Percentiles rank a stretch among this genome's conserved stretches.
phyloP scores from a whole-genome alignment of 2,797 vertebrate species.

The Cirrhinus molitorella region DNA sequence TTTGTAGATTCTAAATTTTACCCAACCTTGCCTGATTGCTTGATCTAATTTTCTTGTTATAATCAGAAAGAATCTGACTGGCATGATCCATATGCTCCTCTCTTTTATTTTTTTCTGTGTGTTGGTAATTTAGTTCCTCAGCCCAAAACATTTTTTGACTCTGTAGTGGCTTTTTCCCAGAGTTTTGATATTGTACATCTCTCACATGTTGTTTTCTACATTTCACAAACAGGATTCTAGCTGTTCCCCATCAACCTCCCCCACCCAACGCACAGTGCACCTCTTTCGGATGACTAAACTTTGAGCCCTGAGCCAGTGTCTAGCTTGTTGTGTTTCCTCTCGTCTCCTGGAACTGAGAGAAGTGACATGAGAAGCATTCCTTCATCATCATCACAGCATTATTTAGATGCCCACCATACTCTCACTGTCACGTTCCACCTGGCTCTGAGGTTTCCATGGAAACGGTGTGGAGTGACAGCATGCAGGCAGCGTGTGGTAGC shows the following conservation, averaged over 20 bases:
- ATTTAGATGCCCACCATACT: not conserved
- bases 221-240: not conserved
- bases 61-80: not conserved
- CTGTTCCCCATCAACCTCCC: not conserved
- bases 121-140: not conserved
- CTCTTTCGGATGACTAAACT: not conserved
- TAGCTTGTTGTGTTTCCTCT: not conserved
- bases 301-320: slow-evolving; percentile 12
- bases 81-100: not conserved
- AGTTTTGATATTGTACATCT: not conserved
- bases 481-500: slow-evolving; percentile 56
- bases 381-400: slow-evolving; percentile 1
- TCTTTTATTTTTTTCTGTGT: not conserved
- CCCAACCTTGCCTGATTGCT: not conserved
- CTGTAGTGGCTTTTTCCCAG: not conserved
- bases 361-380: slow-evolving; percentile 7
- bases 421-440: slow-evolving; percentile 34
- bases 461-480: slow-evolving; percentile 68
- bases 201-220: not conserved
- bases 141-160: not conserved
- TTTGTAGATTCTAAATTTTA: too few relatives aligned
- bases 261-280: not conserved
- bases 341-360: not conserved
- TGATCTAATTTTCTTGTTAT: not conserved
- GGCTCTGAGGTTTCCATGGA: slow-evolving; percentile 75